These are phyloP conservation scores for Trachelus troglodyta DNA, from an alignment of 2,888 invertebrate genomes.

Conservation along the genomic window DNA sequence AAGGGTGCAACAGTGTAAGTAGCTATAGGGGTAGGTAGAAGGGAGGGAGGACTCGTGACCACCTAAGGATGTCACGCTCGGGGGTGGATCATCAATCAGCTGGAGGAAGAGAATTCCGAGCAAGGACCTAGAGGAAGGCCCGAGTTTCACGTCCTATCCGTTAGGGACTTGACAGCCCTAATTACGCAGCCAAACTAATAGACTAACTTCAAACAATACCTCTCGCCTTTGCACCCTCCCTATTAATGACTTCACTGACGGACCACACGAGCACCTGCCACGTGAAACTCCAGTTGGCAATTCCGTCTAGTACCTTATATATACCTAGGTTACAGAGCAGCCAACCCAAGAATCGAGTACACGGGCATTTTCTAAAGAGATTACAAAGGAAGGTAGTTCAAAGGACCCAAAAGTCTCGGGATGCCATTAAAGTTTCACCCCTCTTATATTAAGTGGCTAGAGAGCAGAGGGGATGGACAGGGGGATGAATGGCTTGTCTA, in stretches of 20 bases:
- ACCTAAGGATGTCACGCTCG: conserved; percentile 17
- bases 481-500: background rate
- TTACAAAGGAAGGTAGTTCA: too few relatives aligned
- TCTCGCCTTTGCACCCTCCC: conserved; percentile 9
- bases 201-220: conserved; percentile 44
- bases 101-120: conserved; percentile 11
- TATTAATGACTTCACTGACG: conserved; percentile 23
- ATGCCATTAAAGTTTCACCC: too few relatives aligned
- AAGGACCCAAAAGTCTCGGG: too few relatives aligned
- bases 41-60: too few relatives aligned
- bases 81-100: conserved; percentile 21
- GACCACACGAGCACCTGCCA: conserved; percentile 5
- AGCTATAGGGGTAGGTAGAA: too few relatives aligned
- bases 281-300: background rate
- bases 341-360: too few relatives aligned
- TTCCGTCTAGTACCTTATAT: too few relatives aligned
- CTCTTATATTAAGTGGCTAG: too few relatives aligned
- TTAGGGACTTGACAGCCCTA: conserved; percentile 30
- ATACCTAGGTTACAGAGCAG: too few relatives aligned
- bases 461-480: too few relatives aligned
- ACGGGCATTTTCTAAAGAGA: too few relatives aligned
- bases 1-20: too few relatives aligned
- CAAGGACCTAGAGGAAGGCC: conserved; percentile 8
- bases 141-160: conserved; percentile 11
- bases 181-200: conserved; percentile 34